Evolutionary conservation across 2,888 invertebrate genomes (phyloP).

Genomic region (Nymphalis c-album): DNA sequence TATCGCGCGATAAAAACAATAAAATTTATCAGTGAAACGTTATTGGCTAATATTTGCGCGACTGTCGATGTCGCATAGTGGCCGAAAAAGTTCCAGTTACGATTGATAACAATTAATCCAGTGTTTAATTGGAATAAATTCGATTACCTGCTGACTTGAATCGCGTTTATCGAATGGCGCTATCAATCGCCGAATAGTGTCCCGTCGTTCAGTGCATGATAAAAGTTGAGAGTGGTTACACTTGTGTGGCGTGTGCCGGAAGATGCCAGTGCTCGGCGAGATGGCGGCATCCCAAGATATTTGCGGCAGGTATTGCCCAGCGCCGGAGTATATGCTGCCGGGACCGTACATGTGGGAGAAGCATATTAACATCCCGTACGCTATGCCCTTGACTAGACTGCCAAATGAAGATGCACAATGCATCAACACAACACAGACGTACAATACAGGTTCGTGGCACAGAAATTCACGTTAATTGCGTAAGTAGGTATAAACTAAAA

Average conservation of each 20-base stretch:
- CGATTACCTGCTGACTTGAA: conserved; percentile 59
- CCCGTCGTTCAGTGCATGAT: conserved; percentile 50
- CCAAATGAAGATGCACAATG: conserved; percentile 45
- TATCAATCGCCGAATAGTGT: conserved; percentile 45
- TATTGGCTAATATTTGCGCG: conserved; percentile 1
- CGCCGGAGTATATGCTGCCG: conserved; percentile 59
- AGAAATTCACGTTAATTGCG: conserved; percentile 3
- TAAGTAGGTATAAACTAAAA: conserved; percentile 29
- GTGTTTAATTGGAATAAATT: conserved; percentile 37
- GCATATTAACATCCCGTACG: conserved; percentile 51
- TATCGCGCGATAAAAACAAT: conserved; percentile 34
- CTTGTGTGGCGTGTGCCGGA: conserved; percentile 49
- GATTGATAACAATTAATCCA: conserved; percentile 9
- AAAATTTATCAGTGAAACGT: background rate
- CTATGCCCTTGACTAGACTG: conserved; percentile 51
- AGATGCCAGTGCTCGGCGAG: conserved; percentile 73
- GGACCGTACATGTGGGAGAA: conserved; percentile 65
- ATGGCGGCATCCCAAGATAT: conserved; percentile 68
- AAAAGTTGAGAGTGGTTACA: conserved; percentile 52
- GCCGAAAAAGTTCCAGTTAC: conserved; percentile 3
- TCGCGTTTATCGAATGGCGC: conserved; percentile 47
- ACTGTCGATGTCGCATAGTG: background rate
- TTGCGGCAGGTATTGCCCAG: conserved; percentile 57
- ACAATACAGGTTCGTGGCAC: conserved; percentile 54
- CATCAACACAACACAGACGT: conserved; percentile 33